Percentiles rank a stretch among this genome's conserved stretches.
Evolutionary conservation across 53 echinoderm and acorn worm genomes (phyloP).

Genomic region (Paracentrotus lividus): DNA sequence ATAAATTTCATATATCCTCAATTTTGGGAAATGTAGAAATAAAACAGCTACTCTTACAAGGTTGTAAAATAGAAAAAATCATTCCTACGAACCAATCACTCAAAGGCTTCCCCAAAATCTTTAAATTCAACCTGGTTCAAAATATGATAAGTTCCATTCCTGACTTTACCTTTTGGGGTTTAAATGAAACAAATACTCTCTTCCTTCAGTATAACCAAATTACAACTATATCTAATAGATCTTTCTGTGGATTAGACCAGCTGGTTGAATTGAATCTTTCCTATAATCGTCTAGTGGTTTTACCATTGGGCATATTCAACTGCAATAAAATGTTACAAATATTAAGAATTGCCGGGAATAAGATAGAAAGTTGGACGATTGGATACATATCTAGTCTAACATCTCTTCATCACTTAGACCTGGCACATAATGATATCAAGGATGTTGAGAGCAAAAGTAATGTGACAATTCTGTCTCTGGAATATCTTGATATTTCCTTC

Average conservation of each 20-base stretch:
- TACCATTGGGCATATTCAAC: background rate
- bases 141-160: background rate
- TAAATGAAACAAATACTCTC: background rate
- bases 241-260: constrained; percentile 40
- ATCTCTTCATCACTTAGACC: background rate
- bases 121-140: background rate
- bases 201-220: background rate
- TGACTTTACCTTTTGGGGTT: constrained; percentile 1
- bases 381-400: too few relatives aligned
- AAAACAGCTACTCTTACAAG: background rate
- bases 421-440: background rate
- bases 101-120: background rate
- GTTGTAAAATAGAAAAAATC: background rate
- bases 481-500: constrained; percentile 11
- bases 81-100: background rate
- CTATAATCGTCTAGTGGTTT: background rate
- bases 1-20: background rate
- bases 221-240: background rate
- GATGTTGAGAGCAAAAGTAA: background rate
- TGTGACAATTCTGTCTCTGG: background rate
- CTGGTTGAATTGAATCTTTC: constrained; percentile 2
- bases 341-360: background rate
- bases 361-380: background rate
- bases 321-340: background rate
- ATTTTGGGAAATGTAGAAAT: background rate